Conservation (phyloP, 2,113 vertebrate genomes). For the Hepsetus odoe region DNA sequence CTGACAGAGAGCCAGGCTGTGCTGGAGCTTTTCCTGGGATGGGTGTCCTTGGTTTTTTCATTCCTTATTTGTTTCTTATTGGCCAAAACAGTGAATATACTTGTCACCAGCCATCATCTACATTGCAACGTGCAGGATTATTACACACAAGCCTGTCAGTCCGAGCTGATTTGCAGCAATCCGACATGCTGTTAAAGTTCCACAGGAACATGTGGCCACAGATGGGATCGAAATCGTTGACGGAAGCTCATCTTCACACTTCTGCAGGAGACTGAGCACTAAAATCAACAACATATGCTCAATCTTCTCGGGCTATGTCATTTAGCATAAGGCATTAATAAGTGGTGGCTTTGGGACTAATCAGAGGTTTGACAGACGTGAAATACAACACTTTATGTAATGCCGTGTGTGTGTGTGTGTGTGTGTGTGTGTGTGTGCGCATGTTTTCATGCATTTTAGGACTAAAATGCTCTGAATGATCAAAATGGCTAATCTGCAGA, state of each 20-base stretch:
- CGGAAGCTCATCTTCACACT: not conserved
- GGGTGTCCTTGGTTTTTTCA: not conserved
- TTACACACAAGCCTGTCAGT: not conserved
- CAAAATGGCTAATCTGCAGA: too few species aligned
- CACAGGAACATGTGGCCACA: constrained; percentile 11
- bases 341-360: not conserved
- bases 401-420: not conserved
- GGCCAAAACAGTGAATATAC: not conserved
- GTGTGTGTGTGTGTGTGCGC: not conserved
- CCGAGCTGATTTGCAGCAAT: not conserved
- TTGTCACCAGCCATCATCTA: not conserved
- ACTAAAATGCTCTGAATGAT: too few species aligned
- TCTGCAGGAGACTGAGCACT: not conserved
- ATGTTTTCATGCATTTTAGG: too few species aligned
- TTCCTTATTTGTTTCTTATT: not conserved
- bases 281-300: constrained; percentile 5
- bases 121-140: not conserved
- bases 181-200: not conserved
- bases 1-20: not conserved
- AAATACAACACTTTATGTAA: not conserved
- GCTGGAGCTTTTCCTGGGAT: not conserved
- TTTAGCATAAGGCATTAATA: not conserved
- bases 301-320: not conserved
- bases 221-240: constrained; percentile 6
- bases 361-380: not conserved